These are phyloP conservation scores for Solenopsis invicta DNA, from an alignment of 1,140 invertebrate genomes.

Conservation along the genomic window DNA sequence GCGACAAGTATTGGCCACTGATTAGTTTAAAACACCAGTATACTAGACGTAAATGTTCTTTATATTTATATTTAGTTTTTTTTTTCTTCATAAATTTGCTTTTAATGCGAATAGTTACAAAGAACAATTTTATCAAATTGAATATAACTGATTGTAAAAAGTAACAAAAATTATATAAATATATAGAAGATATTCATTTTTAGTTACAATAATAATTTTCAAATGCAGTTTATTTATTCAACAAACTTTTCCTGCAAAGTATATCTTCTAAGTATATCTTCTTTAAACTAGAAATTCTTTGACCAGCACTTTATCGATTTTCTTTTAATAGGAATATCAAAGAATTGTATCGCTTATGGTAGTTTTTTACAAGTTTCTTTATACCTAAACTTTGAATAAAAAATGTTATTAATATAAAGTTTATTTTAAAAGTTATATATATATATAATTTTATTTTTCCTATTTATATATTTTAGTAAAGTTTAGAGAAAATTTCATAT, in stretches of 20 bases:
- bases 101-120: not conserved
- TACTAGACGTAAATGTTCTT: conserved; percentile 10
- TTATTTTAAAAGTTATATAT: not conserved
- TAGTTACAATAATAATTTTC: not conserved
- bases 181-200: conserved; percentile 1
- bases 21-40: conserved; percentile 23
- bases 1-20: not conserved
- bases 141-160: not conserved
- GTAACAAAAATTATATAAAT: not conserved
- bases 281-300: not conserved
- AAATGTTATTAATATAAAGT: not conserved
- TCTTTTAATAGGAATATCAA: not conserved
- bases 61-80: not conserved
- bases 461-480: not conserved
- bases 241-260: not conserved
- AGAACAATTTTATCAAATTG: conserved; percentile 5
- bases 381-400: not conserved
- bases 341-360: not conserved
- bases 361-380: not conserved
- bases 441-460: not conserved
- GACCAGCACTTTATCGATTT: not conserved
- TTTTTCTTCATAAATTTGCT: not conserved
- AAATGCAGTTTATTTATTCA: not conserved
- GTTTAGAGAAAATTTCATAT: not conserved
- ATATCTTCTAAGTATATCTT: conserved; percentile 11